Base-by-base conservation (phyloP, 1,140 invertebrate genomes). In the Nasonia vitripennis region DNA sequence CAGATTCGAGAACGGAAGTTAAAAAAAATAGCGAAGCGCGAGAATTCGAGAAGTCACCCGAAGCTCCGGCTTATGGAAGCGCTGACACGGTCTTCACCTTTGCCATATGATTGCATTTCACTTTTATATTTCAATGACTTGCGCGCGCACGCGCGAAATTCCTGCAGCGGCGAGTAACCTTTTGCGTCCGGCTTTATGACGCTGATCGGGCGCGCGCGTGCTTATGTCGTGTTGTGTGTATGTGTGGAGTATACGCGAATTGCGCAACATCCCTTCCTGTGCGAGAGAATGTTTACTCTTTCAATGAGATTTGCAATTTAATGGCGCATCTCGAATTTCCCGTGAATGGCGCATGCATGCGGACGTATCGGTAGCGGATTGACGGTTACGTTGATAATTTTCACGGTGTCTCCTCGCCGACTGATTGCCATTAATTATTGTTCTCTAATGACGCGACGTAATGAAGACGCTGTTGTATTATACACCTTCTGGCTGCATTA, bases 81-180 rank as follows among this genome's bases (percentile, higher is more conserved):
- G 55, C 55, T 62, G 55, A 62, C 71, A 20, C 70, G 31, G 75
- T 74, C 70, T 74, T 82, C 31, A 55, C 45, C 23, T 82, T 62
- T 75, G 48, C 45, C 71, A 45, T 45, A 51, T 45, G 20, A 51
- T 51, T 73, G 67, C 20, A 55, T 71, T 62, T 82, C 71, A 12
- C 37, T 73, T 51, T 81, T 48, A 14, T 81, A 70, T 27, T 41
- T 34, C 2, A 62, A 82, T 82, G 48, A 82, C 70, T 81, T 74
- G 27, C 45, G 55, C 55, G 34, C 17, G 14, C 51, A 2, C 51
- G 12, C 17, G 55, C 34, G 48, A 31, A 82, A 82, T 82, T 55
- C 71, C 79, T 81, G 41, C 45, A 6, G 23, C n/a, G 23, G 17
- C 34, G n/a, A n/a, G 34, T 73, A 37, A 73, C 68, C 68, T 51